phyloP scores from a whole-genome alignment of 1,140 invertebrate species.

The Thaumatotibia leucotreta region DNA sequence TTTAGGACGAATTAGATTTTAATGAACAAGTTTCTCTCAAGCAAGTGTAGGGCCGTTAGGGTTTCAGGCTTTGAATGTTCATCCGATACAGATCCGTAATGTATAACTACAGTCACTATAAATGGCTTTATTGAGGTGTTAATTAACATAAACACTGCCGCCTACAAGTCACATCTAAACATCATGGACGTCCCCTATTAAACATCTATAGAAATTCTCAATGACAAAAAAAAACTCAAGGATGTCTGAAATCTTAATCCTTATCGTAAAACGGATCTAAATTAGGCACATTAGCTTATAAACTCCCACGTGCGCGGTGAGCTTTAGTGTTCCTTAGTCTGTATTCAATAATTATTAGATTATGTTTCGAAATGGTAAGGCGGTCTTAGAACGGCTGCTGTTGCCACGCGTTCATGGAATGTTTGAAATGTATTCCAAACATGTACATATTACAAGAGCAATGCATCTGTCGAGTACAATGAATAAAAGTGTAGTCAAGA shows the following conservation, averaged over 20 bases:
- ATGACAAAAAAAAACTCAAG: background rate
- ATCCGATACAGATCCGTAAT: too few species aligned
- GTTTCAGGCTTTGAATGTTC: background rate
- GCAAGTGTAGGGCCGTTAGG: background rate
- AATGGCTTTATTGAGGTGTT: too few species aligned
- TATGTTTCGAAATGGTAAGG: background rate
- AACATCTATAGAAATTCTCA: too few species aligned
- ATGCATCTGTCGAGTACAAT: background rate
- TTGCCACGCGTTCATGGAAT: background rate
- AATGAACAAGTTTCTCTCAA: background rate
- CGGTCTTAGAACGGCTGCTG: background rate
- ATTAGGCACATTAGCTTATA: background rate
- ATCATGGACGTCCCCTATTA: too few species aligned
- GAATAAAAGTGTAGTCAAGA: background rate
- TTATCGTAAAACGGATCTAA: constrained; percentile 1
- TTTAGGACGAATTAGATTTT: background rate
- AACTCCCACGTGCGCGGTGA: constrained; percentile 4
- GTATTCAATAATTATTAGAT: background rate
- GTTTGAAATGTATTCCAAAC: background rate
- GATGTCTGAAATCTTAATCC: background rate
- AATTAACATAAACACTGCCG: background rate
- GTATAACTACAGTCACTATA: too few species aligned
- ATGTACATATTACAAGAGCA: background rate
- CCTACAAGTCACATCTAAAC: background rate
- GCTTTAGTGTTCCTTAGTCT: background rate